Evolutionary conservation across 2,797 vertebrate species (phyloP), one percentile per base, ranked within the genome.

Genomic region (Masticophis lateralis): DNA sequence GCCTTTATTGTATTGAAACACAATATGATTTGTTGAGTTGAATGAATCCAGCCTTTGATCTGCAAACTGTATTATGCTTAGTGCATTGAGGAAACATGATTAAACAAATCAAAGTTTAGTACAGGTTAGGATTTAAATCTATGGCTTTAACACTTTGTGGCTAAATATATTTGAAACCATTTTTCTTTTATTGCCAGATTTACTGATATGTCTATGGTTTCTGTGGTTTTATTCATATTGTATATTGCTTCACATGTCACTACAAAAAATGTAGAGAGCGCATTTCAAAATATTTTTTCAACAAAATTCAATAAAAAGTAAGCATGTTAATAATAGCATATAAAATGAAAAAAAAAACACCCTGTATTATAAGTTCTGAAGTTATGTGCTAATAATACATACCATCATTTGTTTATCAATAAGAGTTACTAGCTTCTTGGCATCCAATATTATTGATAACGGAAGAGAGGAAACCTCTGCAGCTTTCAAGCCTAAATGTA

Each of bases 381-480:
- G 2, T 69, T 51, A 37, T 93, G 2, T 89, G 3, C 51, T 92
- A 90, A 87, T 93, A 60, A 14, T 93, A 96, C 98, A 90, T 98
- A 99, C 99, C 98, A 98, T 97, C 94, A 99, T 98, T 95, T 98
- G 98, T 94, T 98, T 97, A 90, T 97, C 98, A 91, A 99, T 97
- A 96, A 97, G 98, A 89, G 97, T 97, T 91, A 98, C 97, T 91
- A 99, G 97, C 89, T 97, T 97, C 97, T 98, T 99, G 89, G 99
- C 99, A 94, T 99, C 98, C 96, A 98, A 93, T 94, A 99, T 97
- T 95, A 99, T 91, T 3, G 97, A 97, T 56, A 96, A 91, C 66
- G 99, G 99, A 92, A 99, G 97, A 37, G 98, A 98, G 2, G 99
- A 99, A 93, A 98, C 98, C 96, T 99, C 99, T 95, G 99, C 99